These are phyloP conservation scores for Agelaius phoeniceus DNA, from an alignment of 2,113 vertebrate genomes.

Conservation along the genomic window DNA sequence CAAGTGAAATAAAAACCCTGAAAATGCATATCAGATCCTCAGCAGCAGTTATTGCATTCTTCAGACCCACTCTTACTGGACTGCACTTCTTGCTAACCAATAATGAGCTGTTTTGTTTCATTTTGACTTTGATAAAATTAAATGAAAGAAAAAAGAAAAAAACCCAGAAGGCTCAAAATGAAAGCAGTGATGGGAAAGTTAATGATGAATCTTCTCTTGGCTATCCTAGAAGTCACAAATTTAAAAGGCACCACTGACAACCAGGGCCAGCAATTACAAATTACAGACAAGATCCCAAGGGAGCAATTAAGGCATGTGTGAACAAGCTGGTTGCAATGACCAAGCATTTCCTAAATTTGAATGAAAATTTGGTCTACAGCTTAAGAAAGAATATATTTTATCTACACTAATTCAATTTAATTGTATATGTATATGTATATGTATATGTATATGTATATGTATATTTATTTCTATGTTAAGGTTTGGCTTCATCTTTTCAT, in stretches of 20 bases:
- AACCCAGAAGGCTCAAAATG: neutral
- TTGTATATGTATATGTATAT: neutral
- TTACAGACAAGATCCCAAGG: neutral
- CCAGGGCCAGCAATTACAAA: neutral
- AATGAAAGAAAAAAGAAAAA: neutral
- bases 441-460: too few relatives aligned
- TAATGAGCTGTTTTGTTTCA: neutral
- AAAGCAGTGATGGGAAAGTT: neutral
- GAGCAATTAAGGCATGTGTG: neutral
- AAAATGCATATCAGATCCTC: neutral
- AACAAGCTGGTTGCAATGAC: neutral
- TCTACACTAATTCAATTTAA: neutral
- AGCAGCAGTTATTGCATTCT: neutral
- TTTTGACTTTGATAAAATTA: slow-evolving; percentile 20
- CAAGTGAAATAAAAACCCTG: neutral
- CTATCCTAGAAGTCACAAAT: slow-evolving; percentile 22
- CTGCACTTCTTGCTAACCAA: neutral
- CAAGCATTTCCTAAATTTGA: neutral
- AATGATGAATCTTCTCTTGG: neutral
- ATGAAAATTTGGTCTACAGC: neutral
- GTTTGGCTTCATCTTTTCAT: neutral
- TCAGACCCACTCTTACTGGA: neutral
- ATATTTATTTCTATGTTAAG: neutral
- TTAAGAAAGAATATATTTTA: neutral
- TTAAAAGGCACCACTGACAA: neutral